phyloP scores from a whole-genome alignment of 2,113 vertebrate genomes.

The Phrynocephalus versicolor region DNA sequence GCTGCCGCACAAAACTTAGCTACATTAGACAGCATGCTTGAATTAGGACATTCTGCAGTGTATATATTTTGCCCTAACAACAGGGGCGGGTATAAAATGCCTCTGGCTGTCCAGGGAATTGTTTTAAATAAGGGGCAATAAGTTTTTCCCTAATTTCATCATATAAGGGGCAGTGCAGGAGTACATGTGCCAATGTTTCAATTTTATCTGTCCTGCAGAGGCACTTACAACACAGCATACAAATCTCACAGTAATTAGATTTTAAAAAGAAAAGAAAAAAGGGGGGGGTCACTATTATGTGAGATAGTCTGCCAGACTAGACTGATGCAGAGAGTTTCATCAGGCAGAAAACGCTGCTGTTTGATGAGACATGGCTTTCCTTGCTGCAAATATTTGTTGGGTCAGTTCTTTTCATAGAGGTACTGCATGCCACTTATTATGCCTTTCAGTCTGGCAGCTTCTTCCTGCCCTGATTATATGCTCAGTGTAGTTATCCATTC shows the following conservation, averaged over 20 bases:
- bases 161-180: no score
- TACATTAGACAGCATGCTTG: no score
- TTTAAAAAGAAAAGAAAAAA: background rate
- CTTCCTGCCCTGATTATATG: background rate
- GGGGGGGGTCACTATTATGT: background rate
- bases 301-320: conserved; percentile 18
- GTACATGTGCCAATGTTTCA: no score
- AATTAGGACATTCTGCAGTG: no score
- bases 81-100: no score
- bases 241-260: background rate
- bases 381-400: background rate
- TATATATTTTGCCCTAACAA: no score
- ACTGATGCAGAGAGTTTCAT: background rate
- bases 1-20: no score
- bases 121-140: no score
- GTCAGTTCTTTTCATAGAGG: conserved; percentile 22
- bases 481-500: background rate
- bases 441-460: fast-evolving
- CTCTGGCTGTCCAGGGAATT: no score
- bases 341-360: conserved; percentile 4
- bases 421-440: background rate
- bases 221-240: no score
- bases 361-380: conserved; percentile 27
- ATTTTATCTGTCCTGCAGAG: no score
- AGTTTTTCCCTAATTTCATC: no score